Evolutionary conservation across 92 coral and sea anemone species (phyloP).

Genomic region (Actinernus sp.): DNA sequence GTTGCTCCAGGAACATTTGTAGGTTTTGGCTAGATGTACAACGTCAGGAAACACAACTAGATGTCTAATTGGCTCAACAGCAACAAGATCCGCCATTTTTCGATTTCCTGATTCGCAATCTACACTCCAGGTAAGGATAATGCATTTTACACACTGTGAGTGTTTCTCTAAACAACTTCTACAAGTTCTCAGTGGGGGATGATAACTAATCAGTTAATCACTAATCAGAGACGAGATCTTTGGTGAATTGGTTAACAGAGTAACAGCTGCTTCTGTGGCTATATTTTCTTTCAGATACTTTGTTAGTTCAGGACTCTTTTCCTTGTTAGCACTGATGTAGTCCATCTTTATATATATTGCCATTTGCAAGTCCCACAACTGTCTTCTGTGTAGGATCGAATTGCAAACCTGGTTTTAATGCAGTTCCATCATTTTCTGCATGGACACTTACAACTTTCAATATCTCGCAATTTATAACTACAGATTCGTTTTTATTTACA

Average conservation of each 20-base stretch:
- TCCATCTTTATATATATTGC: conserved; percentile 12
- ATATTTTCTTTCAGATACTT: conserved; percentile 33
- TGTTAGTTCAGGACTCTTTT: conserved; percentile 33
- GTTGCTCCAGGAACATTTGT: conserved; percentile 48
- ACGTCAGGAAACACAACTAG: conserved; percentile 54
- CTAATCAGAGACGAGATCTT: conserved; percentile 29
- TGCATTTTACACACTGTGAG: conserved; percentile 18
- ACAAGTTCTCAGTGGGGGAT: conserved; percentile 55
- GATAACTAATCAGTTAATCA: conserved; percentile 45
- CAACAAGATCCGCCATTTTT: conserved; percentile 56
- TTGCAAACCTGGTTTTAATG: conserved; percentile 39
- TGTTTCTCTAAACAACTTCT: conserved; percentile 44
- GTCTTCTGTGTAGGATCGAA: conserved; percentile 34
- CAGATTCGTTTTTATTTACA: conserved; percentile 15
- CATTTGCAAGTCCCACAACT: conserved; percentile 30
- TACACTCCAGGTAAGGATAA: conserved; percentile 31
- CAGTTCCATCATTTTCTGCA: conserved; percentile 52
- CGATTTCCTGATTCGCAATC: too few relatives aligned
- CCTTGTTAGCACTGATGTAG: conserved; percentile 2
- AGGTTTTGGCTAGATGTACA: conserved; percentile 60
- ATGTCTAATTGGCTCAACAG: conserved; percentile 11
- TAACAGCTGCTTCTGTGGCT: conserved; percentile 29
- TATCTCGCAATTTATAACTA: conserved; percentile 17
- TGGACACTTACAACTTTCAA: conserved; percentile 46
- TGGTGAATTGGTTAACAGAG: conserved; percentile 20